These are phyloP conservation scores for Trididemnum miniatum DNA, from an alignment of 23 tunicate genomes.

Conservation along the genomic window DNA sequence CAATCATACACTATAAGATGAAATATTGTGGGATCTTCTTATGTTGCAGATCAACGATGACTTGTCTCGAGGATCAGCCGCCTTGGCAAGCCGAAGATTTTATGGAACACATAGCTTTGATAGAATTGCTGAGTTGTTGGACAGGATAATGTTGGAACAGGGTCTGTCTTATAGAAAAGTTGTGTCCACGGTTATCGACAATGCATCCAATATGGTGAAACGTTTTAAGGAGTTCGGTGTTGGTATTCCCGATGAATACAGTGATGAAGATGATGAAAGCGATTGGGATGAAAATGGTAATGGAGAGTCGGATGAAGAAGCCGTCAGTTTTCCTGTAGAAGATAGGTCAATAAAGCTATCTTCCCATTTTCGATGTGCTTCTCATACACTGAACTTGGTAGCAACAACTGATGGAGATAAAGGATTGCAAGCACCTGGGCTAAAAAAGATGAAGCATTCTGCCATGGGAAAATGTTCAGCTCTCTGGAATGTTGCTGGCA, in stretches of 20 bases:
- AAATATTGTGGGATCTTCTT: not conserved
- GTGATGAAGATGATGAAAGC: not conserved
- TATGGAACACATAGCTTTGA: conserved; percentile 15
- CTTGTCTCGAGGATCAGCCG: conserved; percentile 18
- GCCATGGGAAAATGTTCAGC: conserved; percentile 4
- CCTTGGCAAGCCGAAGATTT: conserved; percentile 8
- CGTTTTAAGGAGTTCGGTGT: not conserved
- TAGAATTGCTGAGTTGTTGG: conserved; percentile 5
- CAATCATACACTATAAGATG: no score
- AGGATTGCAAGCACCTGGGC: not conserved
- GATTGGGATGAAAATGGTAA: not conserved
- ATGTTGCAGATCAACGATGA: not conserved
- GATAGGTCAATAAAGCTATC: not conserved
- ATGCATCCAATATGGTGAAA: not conserved
- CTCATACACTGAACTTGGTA: not conserved
- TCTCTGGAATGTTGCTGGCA: not conserved
- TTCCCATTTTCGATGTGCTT: not conserved
- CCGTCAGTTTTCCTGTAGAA: not conserved
- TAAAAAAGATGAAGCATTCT: not conserved
- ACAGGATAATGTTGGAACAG: not conserved
- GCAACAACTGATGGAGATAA: not conserved
- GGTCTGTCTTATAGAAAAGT: not conserved
- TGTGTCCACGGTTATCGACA: not conserved
- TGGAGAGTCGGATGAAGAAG: not conserved
- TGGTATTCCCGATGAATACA: not conserved